Conservation (phyloP, 2,797 vertebrate genomes). For the Aphelocoma californica region DNA sequence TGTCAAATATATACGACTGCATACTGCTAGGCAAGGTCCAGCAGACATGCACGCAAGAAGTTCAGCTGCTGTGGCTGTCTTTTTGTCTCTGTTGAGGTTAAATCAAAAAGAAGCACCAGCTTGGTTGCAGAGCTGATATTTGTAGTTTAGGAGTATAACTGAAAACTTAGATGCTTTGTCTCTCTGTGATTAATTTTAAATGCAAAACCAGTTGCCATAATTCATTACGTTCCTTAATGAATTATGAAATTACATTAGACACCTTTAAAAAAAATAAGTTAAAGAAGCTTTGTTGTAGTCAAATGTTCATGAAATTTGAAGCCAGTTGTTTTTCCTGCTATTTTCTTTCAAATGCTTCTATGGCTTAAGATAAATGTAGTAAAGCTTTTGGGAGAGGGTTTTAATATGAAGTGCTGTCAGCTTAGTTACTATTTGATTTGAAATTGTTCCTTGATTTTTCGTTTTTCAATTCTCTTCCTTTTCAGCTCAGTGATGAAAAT, state of each 20-base stretch:
- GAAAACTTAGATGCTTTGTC: neutral
- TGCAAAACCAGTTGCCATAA: neutral
- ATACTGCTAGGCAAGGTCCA: neutral
- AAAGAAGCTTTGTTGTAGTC: neutral
- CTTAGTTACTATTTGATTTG: neutral
- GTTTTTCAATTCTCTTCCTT: neutral
- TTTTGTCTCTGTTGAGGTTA: neutral
- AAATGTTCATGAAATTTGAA: neutral
- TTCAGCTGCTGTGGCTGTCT: neutral
- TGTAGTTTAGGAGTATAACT: neutral
- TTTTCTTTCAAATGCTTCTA: neutral
- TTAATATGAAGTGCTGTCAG: neutral
- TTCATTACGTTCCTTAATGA: neutral
- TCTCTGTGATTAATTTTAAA: neutral
- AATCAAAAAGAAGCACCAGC: neutral
- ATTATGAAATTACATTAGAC: neutral
- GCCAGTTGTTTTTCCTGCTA: accelerated
- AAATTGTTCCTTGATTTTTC: neutral
- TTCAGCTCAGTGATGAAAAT: conserved; percentile 69
- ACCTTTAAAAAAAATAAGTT: neutral
- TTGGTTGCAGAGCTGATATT: neutral
- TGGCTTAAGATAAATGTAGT: neutral
- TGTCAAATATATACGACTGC: accelerated
- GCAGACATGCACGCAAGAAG: accelerated
- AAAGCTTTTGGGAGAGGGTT: neutral